phyloP scores from a whole-genome alignment of 2,888 invertebrate genomes.

The Temnothorax rugatulus region DNA sequence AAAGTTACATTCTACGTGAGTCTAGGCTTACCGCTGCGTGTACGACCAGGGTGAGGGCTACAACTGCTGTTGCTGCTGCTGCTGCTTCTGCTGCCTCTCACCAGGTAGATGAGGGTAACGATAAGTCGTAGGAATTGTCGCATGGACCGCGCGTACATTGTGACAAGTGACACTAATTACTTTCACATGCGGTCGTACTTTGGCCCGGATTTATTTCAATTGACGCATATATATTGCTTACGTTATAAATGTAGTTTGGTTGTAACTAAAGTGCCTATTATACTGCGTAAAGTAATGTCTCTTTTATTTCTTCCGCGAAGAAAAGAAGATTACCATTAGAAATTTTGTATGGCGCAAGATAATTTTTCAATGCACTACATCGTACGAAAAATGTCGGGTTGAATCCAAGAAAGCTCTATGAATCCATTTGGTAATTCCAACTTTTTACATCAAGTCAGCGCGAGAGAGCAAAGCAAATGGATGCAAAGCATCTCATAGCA shows the following conservation, averaged over 20 bases:
- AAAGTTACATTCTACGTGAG: constrained; percentile 80
- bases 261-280: neutral
- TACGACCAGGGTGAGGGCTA: constrained; percentile 66
- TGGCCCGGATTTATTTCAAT: constrained; percentile 58
- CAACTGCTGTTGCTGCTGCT: constrained; percentile 68
- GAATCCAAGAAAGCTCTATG: constrained; percentile 26
- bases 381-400: constrained; percentile 23
- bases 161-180: constrained; percentile 65
- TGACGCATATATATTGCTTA: neutral
- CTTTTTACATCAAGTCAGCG: constrained; percentile 42
- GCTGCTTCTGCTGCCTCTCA: constrained; percentile 65
- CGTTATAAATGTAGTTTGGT: constrained; percentile 13
- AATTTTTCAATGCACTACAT: constrained; percentile 27
- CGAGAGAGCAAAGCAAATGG: constrained; percentile 54
- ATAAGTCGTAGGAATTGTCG: constrained; percentile 78
- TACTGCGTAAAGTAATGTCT: neutral
- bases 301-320: neutral
- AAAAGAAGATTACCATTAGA: neutral
- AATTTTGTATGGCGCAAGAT: neutral
- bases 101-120: constrained; percentile 71
- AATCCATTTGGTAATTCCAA: constrained; percentile 59
- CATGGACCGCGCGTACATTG: constrained; percentile 63
- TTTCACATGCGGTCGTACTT: constrained; percentile 52
- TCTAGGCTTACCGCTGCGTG: constrained; percentile 75
- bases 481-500: constrained; percentile 57